Evolutionary conservation across 2,113 vertebrate species (phyloP), one percentile per base, ranked within the genome.

Genomic region (Zosterops hypoxanthus): DNA sequence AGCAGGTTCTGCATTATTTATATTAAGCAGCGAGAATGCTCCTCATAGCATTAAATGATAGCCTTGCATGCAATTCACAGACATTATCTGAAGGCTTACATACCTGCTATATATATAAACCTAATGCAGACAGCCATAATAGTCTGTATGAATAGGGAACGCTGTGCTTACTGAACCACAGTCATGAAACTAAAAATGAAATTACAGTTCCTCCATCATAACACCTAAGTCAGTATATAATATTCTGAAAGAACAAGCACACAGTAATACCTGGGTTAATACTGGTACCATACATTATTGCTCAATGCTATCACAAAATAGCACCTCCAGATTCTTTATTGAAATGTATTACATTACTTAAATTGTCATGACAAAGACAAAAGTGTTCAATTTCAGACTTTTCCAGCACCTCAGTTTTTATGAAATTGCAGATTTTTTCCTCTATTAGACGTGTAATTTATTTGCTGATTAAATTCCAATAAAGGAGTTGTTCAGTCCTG

Each of bases 361-460:
- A 90, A 93, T 84, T 94, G 80, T 41, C 72, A 78, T 82, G 88
- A 93, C 86, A 96, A 92, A 95, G 95, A 97, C 73, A 94, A 78
- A 95, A 92, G 47, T 86, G 88, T 82, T 92, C 93, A 68, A 95
- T 97, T 92, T 93, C 76, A 83, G 64, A 70, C 57, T 92, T 83
- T 96, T 80, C 86, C 68, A 71, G 72, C 60, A 90, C 20, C 61
- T 95, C 64, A 20, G 64, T 25, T 94, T 91, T 93, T 93, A 94
- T 88, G 93, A 92, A 92, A 83, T 83, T 78, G 57, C 29, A 75
- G 52, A 12, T 22, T 82, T 89, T 76, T 83, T 84, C 88, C 85
- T 46, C 42, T 81, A 90, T 94, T 68, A 53, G 68, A 86, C 47
- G 1, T 83, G n/a, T 86, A 94, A 83, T 75, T 93, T 95, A 95